phyloP scores from a whole-genome alignment of 2,113 vertebrate genomes.

The Fulica atra region DNA sequence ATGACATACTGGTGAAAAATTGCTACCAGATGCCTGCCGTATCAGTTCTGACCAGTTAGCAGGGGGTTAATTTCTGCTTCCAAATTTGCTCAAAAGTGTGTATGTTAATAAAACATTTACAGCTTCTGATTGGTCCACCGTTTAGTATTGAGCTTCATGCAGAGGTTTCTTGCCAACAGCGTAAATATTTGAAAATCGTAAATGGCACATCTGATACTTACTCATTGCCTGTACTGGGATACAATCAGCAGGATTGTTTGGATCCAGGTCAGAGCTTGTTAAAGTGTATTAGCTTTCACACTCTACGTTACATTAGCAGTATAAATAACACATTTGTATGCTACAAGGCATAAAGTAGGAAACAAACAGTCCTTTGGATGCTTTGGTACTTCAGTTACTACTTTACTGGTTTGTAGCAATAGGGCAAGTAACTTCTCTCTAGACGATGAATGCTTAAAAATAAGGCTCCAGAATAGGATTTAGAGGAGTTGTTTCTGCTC shows the following conservation, averaged over 20 bases:
- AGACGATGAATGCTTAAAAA: background rate
- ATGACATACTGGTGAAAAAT: background rate
- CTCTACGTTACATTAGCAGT: background rate
- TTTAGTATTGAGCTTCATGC: background rate
- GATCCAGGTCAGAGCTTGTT: background rate
- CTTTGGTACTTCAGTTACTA: background rate
- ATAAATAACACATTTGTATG: background rate
- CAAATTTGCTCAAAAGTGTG: background rate
- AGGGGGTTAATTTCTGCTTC: background rate
- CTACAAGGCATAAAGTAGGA: background rate
- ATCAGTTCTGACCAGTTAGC: background rate
- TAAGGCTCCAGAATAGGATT: background rate
- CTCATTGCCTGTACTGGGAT: background rate
- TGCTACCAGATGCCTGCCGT: background rate
- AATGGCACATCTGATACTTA: background rate
- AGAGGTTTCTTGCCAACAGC: background rate
- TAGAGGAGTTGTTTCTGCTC: background rate
- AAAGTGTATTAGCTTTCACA: background rate
- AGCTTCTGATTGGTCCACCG: background rate
- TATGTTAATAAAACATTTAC: background rate
- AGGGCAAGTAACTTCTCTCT: background rate
- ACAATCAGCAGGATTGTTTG: background rate
- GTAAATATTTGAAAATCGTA: background rate
- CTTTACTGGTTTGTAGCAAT: background rate
- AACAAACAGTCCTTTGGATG: background rate